These are phyloP conservation scores for Ascaphus truei DNA, from an alignment of 2,113 vertebrate species.

Conservation along the genomic window DNA sequence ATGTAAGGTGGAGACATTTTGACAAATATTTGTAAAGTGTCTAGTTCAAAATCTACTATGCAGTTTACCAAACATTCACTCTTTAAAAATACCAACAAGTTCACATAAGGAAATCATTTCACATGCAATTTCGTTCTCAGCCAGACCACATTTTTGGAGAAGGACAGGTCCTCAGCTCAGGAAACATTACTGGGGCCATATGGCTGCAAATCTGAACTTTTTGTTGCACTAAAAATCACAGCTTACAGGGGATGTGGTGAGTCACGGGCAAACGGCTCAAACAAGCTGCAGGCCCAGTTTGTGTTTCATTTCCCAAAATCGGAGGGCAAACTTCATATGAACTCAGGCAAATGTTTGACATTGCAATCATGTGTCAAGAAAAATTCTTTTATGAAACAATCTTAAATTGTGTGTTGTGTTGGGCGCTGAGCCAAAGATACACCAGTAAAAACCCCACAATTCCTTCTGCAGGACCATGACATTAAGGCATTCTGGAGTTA, in stretches of 20 bases:
- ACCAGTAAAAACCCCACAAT: neutral
- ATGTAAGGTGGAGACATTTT: conserved; percentile 7
- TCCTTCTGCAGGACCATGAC: neutral
- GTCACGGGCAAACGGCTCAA: neutral
- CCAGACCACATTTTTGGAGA: neutral
- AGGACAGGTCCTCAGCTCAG: neutral
- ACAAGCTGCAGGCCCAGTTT: neutral
- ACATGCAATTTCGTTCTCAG: neutral
- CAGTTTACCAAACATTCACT: neutral
- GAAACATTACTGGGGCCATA: neutral
- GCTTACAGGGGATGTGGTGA: neutral
- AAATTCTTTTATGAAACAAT: neutral
- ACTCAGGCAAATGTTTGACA: neutral
- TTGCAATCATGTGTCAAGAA: neutral
- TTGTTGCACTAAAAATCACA: neutral
- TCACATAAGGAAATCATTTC: conserved; percentile 6
- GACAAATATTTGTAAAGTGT: neutral
- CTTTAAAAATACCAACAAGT: neutral
- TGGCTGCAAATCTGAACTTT: neutral
- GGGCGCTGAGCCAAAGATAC: neutral
- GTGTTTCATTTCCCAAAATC: neutral
- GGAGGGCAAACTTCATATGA: neutral
- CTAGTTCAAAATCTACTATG: neutral
- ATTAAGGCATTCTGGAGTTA: neutral
- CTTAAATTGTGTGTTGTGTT: neutral